Evolutionary conservation across 2,113 vertebrate genomes (phyloP).

Genomic region (Typhlomys cinereus): DNA sequence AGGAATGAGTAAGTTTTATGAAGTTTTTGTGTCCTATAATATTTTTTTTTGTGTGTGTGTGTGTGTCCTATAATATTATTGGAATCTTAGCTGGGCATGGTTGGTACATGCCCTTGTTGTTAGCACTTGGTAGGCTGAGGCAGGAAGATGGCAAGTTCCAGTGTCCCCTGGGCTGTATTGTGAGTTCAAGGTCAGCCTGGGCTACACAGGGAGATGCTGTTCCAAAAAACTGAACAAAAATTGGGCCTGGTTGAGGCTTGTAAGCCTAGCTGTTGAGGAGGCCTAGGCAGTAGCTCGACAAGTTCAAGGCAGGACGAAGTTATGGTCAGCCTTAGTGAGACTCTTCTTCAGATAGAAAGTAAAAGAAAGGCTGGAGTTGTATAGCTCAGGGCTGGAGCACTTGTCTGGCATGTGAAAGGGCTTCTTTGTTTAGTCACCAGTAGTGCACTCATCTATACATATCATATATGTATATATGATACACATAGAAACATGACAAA

Average conservation of each 20-base stretch:
- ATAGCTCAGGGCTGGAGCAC: neutral
- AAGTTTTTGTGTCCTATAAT: conserved; percentile 7
- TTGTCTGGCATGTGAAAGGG: neutral
- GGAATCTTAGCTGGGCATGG: neutral
- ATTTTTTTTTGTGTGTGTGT: neutral
- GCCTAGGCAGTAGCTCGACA: neutral
- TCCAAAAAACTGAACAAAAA: neutral
- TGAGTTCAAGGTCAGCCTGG: neutral
- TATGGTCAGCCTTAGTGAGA: too few species aligned
- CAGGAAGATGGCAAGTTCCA: neutral
- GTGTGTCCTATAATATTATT: neutral
- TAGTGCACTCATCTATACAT: too few species aligned
- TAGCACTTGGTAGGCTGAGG: too few species aligned
- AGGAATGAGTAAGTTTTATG: conserved; percentile 3
- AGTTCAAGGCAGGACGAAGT: neutral
- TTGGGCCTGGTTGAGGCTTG: neutral
- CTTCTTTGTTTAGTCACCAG: neutral
- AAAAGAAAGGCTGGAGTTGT: neutral
- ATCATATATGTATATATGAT: too few species aligned
- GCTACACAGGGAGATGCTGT: neutral
- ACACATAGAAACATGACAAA: too few species aligned
- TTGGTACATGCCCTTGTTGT: neutral
- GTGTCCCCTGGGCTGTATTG: neutral
- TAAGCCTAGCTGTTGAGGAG: neutral
- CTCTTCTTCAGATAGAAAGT: neutral